Conservation (phyloP, 2,888 invertebrate genomes). For the Cyclophora albipunctata region DNA sequence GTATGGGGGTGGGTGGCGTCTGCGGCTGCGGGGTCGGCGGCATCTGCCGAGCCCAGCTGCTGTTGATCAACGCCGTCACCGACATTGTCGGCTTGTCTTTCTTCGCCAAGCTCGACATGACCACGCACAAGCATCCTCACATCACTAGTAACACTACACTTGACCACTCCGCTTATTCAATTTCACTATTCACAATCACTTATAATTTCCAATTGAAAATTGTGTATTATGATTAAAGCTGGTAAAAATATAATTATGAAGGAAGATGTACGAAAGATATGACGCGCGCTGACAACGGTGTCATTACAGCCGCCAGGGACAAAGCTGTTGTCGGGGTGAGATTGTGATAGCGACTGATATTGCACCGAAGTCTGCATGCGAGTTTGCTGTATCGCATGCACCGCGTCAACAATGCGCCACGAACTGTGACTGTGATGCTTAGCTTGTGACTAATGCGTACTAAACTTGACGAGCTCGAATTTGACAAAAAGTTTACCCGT, state of each 20-base stretch:
- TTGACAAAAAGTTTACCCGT: conserved; percentile 68
- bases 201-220: conserved; percentile 29
- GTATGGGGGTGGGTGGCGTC: conserved; percentile 36
- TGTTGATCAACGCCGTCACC: conserved; percentile 87
- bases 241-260: conserved; percentile 32
- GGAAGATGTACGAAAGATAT: conserved; percentile 32
- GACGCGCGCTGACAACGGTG: conserved; percentile 34
- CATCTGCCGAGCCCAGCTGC: conserved; percentile 73
- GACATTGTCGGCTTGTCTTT: conserved; percentile 92
- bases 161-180: conserved; percentile 25
- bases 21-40: conserved; percentile 40
- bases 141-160: conserved; percentile 60
- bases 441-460: conserved; percentile 66
- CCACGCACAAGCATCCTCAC: conserved; percentile 67
- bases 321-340: conserved; percentile 62
- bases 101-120: conserved; percentile 81
- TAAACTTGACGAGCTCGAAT: conserved; percentile 65
- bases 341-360: conserved; percentile 67
- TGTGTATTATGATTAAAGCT: conserved; percentile 33
- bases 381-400: conserved; percentile 51
- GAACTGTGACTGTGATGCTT: conserved; percentile 50
- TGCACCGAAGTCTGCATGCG: conserved; percentile 43
- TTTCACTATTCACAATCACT: conserved; percentile 36
- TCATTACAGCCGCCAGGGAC: conserved; percentile 42
- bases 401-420: conserved; percentile 51